These are phyloP conservation scores for Gnathonemus echidnorhynchus DNA, from an alignment of 2,113 vertebrate species.

Conservation along the genomic window DNA sequence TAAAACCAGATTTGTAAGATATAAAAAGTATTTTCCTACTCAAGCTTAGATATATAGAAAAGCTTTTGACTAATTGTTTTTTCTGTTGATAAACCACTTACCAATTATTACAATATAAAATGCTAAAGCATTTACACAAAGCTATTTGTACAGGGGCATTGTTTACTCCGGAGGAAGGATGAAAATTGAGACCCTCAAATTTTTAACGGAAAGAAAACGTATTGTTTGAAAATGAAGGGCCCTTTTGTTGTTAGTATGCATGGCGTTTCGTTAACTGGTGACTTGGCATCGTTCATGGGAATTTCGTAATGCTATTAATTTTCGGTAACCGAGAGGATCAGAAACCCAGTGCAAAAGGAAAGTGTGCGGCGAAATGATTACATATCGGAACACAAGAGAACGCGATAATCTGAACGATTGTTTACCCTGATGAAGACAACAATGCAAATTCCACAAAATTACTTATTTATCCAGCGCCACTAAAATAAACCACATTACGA, in stretches of 20 bases:
- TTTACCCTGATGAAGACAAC: background rate
- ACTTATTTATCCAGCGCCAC: background rate
- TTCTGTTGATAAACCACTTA: background rate
- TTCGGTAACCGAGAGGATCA: background rate
- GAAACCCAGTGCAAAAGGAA: background rate
- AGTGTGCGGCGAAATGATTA: background rate
- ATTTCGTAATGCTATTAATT: background rate
- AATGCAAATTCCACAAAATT: background rate
- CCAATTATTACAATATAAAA: background rate
- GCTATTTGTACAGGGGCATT: background rate
- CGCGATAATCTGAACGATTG: background rate
- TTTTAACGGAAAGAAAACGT: background rate
- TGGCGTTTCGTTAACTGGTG: constrained; percentile 40
- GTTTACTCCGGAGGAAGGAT: background rate
- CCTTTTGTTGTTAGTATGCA: constrained; percentile 47
- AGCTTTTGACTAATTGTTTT: background rate
- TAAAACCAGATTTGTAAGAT: background rate
- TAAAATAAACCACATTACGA: background rate
- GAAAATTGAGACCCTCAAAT: background rate
- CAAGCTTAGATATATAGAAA: background rate
- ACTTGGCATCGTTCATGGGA: constrained; percentile 41
- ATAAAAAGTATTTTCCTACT: background rate
- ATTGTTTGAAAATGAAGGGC: constrained; percentile 27
- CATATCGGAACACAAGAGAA: background rate
- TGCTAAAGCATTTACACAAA: background rate